Conservation (phyloP, 2,888 invertebrate genomes). For the Adineta ricciae region DNA sequence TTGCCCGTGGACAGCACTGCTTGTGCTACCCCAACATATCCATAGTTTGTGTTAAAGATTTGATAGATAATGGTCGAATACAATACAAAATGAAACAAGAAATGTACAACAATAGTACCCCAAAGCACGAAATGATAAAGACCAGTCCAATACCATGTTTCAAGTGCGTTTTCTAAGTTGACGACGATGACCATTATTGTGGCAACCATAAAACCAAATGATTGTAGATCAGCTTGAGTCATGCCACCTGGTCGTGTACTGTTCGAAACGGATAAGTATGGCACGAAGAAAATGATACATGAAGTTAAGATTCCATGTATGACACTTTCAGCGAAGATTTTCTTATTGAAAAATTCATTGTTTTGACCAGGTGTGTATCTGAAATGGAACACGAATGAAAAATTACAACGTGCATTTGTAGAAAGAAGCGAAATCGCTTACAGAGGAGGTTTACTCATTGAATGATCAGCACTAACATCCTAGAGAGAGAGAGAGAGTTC, state of each 20-base stretch:
- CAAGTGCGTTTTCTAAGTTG: slow-evolving; percentile 88
- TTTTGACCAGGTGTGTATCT: slow-evolving; percentile 71
- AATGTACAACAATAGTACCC: slow-evolving; percentile 90
- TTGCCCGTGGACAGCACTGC: slow-evolving; percentile 66
- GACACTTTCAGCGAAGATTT: slow-evolving; percentile 73
- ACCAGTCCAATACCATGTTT: slow-evolving; percentile 94
- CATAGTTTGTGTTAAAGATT: slow-evolving; percentile 49
- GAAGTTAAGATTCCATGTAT: slow-evolving; percentile 91
- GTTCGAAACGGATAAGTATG: slow-evolving; percentile 82
- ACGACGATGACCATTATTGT: slow-evolving; percentile 91
- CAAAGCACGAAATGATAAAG: slow-evolving; percentile 93
- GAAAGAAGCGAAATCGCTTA: slow-evolving; percentile 52
- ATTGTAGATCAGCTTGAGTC: slow-evolving; percentile 82
- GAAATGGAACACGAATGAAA: not conserved
- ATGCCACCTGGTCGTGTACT: slow-evolving; percentile 75
- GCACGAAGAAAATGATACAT: slow-evolving; percentile 84
- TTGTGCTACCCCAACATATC: slow-evolving; percentile 54
- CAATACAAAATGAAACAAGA: slow-evolving; percentile 75
- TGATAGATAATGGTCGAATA: slow-evolving; percentile 67
- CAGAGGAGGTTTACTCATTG: slow-evolving; percentile 46
- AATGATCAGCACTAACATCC: slow-evolving; percentile 20
- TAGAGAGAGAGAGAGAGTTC: not conserved
- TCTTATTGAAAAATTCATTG: slow-evolving; percentile 88
- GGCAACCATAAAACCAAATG: slow-evolving; percentile 85
- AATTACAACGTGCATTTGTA: not conserved